Evolutionary conservation across 2,797 vertebrate species (phyloP), one percentile per base, ranked within the genome.

Genomic region (Protosalanx chinensis): DNA sequence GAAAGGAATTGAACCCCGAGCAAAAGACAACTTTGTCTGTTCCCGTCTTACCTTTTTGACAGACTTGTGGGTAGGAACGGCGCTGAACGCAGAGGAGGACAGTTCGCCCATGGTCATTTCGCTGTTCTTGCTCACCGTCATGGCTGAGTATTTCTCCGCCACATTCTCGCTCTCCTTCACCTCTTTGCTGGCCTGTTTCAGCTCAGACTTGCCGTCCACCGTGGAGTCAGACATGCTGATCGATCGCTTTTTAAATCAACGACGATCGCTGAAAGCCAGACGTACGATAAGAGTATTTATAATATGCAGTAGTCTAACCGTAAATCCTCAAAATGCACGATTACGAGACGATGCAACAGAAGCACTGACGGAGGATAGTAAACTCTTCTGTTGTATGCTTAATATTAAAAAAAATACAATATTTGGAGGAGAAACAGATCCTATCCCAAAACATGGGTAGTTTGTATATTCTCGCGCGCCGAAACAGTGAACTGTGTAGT

Each of bases 161-260:
- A 90, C 91, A 73, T 93, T 93, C 65, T 93, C 91, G 76, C 90
- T 92, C 81, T 93, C 91, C 64, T 93, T 93, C 71, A 82, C 91
- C 73, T 91, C 90, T 71, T 93, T 93, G 79, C 91, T 93, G 41
- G 90, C 91, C 82, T 93, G 91, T 41, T 92, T 93, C 74, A 86
- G 27, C 71, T 93, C 91, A 72, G 79, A 49, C 84, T 89, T 93
- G 16, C 79, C 70, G 33, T 92, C 91, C 29, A 63, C 86, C 58
- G 79, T 30, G 63, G 81, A 41, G 0, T 91, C 91, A 29, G 91
- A 88, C 91, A 92, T 92, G 67, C 75, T 72, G 63, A 60, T 53
- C 13, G 15, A 37, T 1, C 57, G 13, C 29, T n/a, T 27, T 12
- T 15, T 2, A 23, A 41, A 46, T 18, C 18, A 12, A 23, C 30